Base-by-base conservation (phyloP, 2,113 vertebrate species). In the Gymnorhina tibicen region DNA sequence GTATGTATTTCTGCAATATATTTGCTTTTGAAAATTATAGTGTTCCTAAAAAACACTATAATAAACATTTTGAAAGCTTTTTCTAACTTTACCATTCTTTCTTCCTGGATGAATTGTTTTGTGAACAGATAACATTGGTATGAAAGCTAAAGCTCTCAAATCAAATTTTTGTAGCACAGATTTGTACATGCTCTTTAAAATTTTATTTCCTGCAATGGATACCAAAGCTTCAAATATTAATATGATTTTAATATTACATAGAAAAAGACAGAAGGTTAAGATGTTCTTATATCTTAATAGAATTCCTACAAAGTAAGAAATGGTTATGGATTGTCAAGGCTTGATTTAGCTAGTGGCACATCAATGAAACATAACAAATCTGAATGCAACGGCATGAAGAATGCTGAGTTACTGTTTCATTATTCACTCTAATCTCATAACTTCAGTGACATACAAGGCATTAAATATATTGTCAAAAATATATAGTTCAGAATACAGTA, bases 191-290 rank as follows among this genome's bases (percentile, higher is more conserved):
- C 14, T 90, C 63, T 94, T 97, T 89, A 97, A 95, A 97, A 67
- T 94, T 96, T 97, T 83, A 95, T 96, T 96, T 89, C 67, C 52
- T 5, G 20, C 84, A 94, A 78, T 91, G 83, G 86, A 82, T 92
- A 88, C 74, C 53, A 55, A 77, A 72, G 24, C 47, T 96, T 97
- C 89, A 97, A 97, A 95, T 96, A 96, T 97, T 95, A 96, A 97
- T 89, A 63, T 67, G 73, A 75, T 87, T 97, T 97, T 94, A 96
- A 94, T 97, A 96, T 91, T 96, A 59, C 91, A 95, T 84, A 69
- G 62, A 78, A 93, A 96, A 95, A 96, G 74, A 87, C 37, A 94
- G 88, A 95, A 93, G 91, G 93, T 93, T 97, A 91, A 94, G 88
- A 95, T 62, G 74, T 87, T 85, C 62, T 89, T 94, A 87, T 92